These are phyloP conservation scores for Hyposoter didymator DNA, from an alignment of 2,888 invertebrate species.

Conservation along the genomic window DNA sequence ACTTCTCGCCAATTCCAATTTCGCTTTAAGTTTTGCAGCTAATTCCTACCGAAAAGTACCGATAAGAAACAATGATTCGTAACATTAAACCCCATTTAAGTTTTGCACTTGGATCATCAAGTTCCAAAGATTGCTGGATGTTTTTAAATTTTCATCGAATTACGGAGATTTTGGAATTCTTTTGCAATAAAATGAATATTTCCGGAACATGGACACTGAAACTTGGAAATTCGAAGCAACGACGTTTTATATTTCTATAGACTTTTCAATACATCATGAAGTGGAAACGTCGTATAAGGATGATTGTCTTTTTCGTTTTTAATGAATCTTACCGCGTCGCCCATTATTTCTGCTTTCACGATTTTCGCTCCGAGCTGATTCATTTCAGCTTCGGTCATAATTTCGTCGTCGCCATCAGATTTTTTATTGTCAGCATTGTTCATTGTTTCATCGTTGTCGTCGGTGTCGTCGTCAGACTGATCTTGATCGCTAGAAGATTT, in stretches of 20 bases:
- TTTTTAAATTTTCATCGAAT: no score
- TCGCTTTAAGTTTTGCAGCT: conserved; percentile 89
- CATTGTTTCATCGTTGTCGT: conserved; percentile 62
- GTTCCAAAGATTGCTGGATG: background rate
- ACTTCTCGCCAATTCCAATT: conserved; percentile 90
- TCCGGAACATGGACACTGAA: background rate
- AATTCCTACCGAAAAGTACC: conserved; percentile 83
- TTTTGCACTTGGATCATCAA: background rate
- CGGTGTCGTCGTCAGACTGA: conserved; percentile 47
- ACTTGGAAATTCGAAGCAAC: background rate
- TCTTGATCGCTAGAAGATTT: conserved; percentile 52
- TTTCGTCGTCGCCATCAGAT: conserved; percentile 37
- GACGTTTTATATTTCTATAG: background rate
- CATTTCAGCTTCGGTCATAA: conserved; percentile 91
- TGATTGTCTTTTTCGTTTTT: background rate
- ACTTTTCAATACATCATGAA: background rate
- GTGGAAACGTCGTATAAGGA: background rate
- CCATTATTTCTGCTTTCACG: conserved; percentile 97
- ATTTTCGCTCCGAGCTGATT: conserved; percentile 96
- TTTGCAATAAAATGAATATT: background rate
- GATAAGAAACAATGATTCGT: background rate
- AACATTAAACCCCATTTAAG: background rate
- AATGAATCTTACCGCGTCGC: conserved; percentile 86
- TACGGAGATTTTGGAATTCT: background rate
- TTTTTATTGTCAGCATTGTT: conserved; percentile 55